These are phyloP conservation scores for Tachyglossus aculeatus DNA, from an alignment of 2,797 vertebrate genomes.

Conservation along the genomic window DNA sequence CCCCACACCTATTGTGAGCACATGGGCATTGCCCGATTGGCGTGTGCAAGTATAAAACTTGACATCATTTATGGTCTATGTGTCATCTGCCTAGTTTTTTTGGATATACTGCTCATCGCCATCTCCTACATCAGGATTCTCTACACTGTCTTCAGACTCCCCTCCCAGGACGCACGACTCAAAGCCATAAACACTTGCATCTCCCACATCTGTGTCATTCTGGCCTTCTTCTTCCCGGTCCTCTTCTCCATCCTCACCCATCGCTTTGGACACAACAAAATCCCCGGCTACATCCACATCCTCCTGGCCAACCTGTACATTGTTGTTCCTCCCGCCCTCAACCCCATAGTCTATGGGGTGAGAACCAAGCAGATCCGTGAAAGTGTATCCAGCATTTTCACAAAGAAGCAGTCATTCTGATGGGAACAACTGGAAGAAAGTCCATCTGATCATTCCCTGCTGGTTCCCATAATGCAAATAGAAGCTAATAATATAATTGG, in stretches of 20 bases:
- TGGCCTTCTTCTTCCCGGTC: constrained; percentile 21
- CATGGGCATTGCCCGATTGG: constrained; percentile 68
- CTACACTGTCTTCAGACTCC: too few species aligned
- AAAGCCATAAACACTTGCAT: constrained; percentile 44
- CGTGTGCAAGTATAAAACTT: constrained; percentile 66
- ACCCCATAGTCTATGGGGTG: too few species aligned
- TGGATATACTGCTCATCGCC: constrained; percentile 55
- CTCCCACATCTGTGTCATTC: constrained; percentile 21
- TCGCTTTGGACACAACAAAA: constrained; percentile 1
- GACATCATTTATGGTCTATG: constrained; percentile 73
- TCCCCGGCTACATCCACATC: constrained; percentile 1
- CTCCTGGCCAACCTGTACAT: constrained; percentile 19
- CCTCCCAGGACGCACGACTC: too few species aligned
- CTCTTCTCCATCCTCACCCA: constrained; percentile 43
- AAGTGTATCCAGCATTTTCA: too few species aligned
- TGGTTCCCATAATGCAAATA: too few species aligned
- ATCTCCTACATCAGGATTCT: constrained; percentile 74
- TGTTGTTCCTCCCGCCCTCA: too few species aligned
- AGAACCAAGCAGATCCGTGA: too few species aligned
- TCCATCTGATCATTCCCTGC: too few species aligned
- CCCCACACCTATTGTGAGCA: constrained; percentile 74
- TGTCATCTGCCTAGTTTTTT: constrained; percentile 20
- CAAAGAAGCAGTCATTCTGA: too few species aligned
- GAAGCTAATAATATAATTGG: too few species aligned
- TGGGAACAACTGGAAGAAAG: too few species aligned